phyloP scores from a whole-genome alignment of 2,797 vertebrate species.

The Gobio occitaniae region DNA sequence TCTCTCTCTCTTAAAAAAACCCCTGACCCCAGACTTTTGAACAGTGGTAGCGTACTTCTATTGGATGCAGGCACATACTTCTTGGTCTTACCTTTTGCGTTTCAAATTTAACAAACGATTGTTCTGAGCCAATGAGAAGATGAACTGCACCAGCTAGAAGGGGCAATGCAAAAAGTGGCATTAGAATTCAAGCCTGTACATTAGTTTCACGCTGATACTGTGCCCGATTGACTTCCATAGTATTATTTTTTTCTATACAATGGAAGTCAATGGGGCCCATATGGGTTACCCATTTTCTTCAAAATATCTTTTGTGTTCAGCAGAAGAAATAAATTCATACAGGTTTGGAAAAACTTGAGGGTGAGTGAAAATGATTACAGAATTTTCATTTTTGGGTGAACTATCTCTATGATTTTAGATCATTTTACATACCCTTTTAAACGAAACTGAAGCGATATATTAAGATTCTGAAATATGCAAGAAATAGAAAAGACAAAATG shows the following conservation, averaged over 20 bases:
- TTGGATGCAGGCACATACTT: not conserved
- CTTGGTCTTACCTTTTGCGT: conserved; percentile 89
- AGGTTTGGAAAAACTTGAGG: not conserved
- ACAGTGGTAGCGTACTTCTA: not conserved
- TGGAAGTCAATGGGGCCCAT: not conserved
- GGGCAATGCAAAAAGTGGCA: not conserved
- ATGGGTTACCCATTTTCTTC: not conserved
- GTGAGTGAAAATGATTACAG: not conserved
- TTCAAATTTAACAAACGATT: conserved; percentile 94
- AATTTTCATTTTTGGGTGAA: not conserved
- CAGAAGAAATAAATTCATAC: not conserved
- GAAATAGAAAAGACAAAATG: not conserved
- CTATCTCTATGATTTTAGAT: not conserved
- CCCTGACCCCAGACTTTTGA: not conserved
- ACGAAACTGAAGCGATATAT: not conserved
- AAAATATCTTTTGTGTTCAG: not conserved
- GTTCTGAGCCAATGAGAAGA: conserved; percentile 94
- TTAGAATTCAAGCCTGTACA: conserved; percentile 5
- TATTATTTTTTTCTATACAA: not conserved
- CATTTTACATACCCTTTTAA: not conserved
- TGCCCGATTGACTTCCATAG: not conserved
- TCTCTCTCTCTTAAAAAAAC: not conserved
- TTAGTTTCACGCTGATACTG: not conserved
- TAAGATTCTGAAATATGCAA: not conserved
- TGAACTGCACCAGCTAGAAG: conserved; percentile 93